Evolutionary conservation across 2,113 vertebrate species (phyloP), one percentile per base, ranked within the genome.

Genomic region (Gymnarchus niloticus): DNA sequence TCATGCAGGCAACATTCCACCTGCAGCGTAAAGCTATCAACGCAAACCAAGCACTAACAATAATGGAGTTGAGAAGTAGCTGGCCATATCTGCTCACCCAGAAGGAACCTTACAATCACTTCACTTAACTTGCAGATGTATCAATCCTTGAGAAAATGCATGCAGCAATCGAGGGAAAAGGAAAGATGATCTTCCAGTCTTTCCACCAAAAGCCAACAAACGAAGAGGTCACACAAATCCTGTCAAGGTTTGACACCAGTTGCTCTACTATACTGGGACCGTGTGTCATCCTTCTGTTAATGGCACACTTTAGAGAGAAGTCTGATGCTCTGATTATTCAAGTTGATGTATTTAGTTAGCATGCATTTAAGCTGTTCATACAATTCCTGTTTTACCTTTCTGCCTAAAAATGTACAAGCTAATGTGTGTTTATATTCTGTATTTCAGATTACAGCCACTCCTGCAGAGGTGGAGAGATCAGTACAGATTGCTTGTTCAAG

Each of bases 301-400:
- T 88, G 81, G 56, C 65, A 21, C 81, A 86, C 54, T 85, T 87
- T 46, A 86, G 37, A 86, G 84, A 87, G 21, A 86, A 83, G 37
- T 19, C 56, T 80, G 49, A 88, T 56, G 83, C n/a, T n/a, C 82
- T 59, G 19, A 83, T 49, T 56, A 19, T 41, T 6, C 80, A 82
- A 19, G 51, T 28, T 19, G 51, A 56, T 82, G 81, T 82, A 57
- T n/a, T n/a, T n/a, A n/a, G n/a, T n/a, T n/a, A n/a, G n/a, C n/a
- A n/a, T n/a, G n/a, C n/a, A n/a, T n/a, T n/a, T n/a, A n/a, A n/a
- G n/a, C n/a, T n/a, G n/a, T n/a, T n/a, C n/a, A n/a, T n/a, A n/a
- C n/a, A n/a, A n/a, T n/a, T n/a, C n/a, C n/a, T n/a, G n/a, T n/a
- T n/a, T n/a, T n/a, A n/a, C n/a, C n/a, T n/a, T n/a, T n/a, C n/a